Evolutionary conservation across 2,888 invertebrate genomes (phyloP).

Genomic region (Octonoba sinensis): DNA sequence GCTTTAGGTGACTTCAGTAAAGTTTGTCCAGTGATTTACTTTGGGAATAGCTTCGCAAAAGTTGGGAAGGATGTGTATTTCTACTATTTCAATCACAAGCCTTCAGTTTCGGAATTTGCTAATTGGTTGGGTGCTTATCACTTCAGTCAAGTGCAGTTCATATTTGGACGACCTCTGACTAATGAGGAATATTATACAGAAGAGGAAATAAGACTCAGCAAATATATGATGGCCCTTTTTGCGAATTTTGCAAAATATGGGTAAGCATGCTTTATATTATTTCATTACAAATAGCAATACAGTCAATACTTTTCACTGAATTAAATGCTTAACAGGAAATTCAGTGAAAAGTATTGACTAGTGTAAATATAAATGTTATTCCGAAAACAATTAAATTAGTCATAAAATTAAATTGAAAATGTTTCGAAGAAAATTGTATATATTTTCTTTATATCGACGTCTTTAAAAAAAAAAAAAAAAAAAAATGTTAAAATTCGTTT

Average conservation of each 20-base stretch:
- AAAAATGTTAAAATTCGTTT: too few relatives aligned
- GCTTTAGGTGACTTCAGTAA: neutral
- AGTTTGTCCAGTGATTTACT: neutral
- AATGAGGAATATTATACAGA: neutral
- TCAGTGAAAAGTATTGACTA: too few relatives aligned
- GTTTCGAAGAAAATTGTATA: too few relatives aligned
- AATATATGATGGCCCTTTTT: neutral
- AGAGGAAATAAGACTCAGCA: neutral
- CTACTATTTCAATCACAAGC: neutral
- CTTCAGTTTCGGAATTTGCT: neutral
- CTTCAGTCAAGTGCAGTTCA: neutral
- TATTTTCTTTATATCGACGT: too few relatives aligned
- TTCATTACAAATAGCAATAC: too few relatives aligned
- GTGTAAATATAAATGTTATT: too few relatives aligned
- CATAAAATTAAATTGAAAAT: too few relatives aligned
- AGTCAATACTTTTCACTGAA: too few relatives aligned
- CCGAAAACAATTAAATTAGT: too few relatives aligned
- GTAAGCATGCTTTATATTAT: neutral
- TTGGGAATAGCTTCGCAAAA: neutral
- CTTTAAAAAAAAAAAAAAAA: too few relatives aligned
- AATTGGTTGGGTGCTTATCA: neutral
- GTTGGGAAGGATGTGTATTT: neutral
- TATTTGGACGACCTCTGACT: neutral
- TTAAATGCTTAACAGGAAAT: too few relatives aligned
- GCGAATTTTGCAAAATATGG: neutral